phyloP scores from a whole-genome alignment of 2,113 vertebrate species.

The human region DNA sequence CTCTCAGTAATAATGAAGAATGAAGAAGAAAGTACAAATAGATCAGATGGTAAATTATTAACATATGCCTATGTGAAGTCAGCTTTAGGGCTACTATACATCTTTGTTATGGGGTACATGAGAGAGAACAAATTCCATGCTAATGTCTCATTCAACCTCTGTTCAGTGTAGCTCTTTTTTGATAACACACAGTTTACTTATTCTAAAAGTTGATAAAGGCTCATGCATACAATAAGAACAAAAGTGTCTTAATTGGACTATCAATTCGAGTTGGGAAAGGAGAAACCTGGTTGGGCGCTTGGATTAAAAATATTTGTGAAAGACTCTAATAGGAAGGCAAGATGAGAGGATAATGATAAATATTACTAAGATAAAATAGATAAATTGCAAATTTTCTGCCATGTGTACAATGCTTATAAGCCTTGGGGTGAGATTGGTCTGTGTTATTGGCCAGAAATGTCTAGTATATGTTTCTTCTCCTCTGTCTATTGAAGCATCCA shows the following conservation, averaged over 20 bases:
- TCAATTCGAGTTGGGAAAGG: background rate
- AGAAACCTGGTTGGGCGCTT: background rate
- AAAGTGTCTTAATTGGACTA: background rate
- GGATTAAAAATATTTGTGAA: background rate
- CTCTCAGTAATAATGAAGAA: background rate
- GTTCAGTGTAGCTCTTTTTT: background rate
- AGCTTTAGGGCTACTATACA: background rate
- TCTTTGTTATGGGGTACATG: background rate
- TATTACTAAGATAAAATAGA: background rate
- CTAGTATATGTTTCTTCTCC: background rate
- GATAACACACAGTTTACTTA: background rate
- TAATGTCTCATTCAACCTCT: background rate
- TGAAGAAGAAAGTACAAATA: background rate
- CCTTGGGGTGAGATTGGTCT: background rate
- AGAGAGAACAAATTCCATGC: background rate
- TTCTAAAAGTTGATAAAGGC: background rate
- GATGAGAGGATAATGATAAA: background rate
- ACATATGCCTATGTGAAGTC: background rate
- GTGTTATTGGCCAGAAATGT: background rate
- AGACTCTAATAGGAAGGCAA: background rate
- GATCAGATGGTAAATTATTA: background rate
- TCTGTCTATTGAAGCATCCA: background rate
- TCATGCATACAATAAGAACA: background rate
- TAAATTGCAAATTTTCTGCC: background rate
- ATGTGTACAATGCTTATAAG: background rate